Percentiles rank a stretch among this genome's conserved stretches.
These are phyloP conservation scores for Ormyrus nitidulus DNA, from an alignment of 2,888 invertebrate species.

Conservation along the genomic window DNA sequence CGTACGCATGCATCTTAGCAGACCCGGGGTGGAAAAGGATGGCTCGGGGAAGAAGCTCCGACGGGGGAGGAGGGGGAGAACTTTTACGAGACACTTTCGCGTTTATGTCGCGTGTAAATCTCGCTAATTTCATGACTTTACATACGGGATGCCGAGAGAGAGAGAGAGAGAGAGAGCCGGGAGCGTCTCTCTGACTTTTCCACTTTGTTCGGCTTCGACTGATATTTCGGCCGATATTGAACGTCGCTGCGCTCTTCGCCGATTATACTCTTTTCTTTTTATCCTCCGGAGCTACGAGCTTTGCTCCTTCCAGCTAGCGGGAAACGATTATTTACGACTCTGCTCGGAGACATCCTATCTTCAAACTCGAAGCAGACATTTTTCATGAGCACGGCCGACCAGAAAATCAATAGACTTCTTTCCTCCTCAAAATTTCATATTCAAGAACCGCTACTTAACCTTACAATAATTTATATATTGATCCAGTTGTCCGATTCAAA, in stretches of 20 bases:
- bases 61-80: constrained; percentile 46
- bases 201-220: constrained; percentile 48
- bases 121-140: constrained; percentile 67
- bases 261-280: constrained; percentile 21
- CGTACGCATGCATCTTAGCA: constrained; percentile 52
- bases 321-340: constrained; percentile 25
- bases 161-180: not conserved
- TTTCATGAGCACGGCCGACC: constrained; percentile 69
- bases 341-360: constrained; percentile 33
- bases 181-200: constrained; percentile 36
- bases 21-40: constrained; percentile 25
- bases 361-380: constrained; percentile 70
- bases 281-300: not conserved
- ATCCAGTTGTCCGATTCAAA: no score
- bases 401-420: constrained; percentile 69
- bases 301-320: constrained; percentile 6
- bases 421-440: no score
- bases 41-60: constrained; percentile 54
- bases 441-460: no score
- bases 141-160: constrained; percentile 23
- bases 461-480: no score
- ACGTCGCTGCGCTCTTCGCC: constrained; percentile 4
- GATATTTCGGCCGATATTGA: constrained; percentile 50
- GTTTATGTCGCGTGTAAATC: constrained; percentile 72
- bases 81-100: constrained; percentile 69